Conservation (phyloP, 2,888 invertebrate genomes). For the Furcula furcula region DNA sequence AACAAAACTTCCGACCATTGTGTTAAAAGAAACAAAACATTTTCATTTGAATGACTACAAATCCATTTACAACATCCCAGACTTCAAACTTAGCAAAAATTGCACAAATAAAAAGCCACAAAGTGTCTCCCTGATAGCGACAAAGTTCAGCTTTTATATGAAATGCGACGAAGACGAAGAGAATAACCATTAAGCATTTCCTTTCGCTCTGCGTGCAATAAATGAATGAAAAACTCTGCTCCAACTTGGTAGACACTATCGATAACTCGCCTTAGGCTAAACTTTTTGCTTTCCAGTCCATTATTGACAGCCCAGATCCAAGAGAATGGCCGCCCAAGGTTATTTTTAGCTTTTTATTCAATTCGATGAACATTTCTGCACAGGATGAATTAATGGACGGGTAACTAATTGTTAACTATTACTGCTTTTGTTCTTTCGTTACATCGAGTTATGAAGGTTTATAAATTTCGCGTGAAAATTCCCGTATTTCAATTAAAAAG, state of each 20-base stretch:
- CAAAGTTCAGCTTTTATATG: slow-evolving; percentile 60
- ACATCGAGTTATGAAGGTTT: too few relatives aligned
- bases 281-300: slow-evolving; percentile 65
- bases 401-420: slow-evolving; percentile 20
- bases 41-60: slow-evolving; percentile 42
- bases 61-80: slow-evolving; percentile 43
- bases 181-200: slow-evolving; percentile 70
- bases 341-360: slow-evolving; percentile 44
- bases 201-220: slow-evolving; percentile 62
- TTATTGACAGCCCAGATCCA: slow-evolving; percentile 59
- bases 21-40: slow-evolving; percentile 10
- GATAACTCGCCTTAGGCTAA: slow-evolving; percentile 65
- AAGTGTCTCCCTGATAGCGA: slow-evolving; percentile 44
- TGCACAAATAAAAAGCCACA: slow-evolving; percentile 53
- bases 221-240: slow-evolving; percentile 66
- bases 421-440: not conserved
- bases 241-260: slow-evolving; percentile 67
- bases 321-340: slow-evolving; percentile 41
- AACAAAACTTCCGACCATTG: slow-evolving; percentile 13
- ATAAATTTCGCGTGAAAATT: slow-evolving; percentile 17
- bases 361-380: slow-evolving; percentile 30
- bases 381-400: slow-evolving; percentile 31
- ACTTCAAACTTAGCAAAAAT: slow-evolving; percentile 48
- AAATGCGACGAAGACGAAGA: slow-evolving; percentile 56
- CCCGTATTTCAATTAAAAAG: slow-evolving; percentile 62